These are phyloP conservation scores for Apoderus coryli DNA, from an alignment of 2,888 invertebrate species.

Conservation along the genomic window DNA sequence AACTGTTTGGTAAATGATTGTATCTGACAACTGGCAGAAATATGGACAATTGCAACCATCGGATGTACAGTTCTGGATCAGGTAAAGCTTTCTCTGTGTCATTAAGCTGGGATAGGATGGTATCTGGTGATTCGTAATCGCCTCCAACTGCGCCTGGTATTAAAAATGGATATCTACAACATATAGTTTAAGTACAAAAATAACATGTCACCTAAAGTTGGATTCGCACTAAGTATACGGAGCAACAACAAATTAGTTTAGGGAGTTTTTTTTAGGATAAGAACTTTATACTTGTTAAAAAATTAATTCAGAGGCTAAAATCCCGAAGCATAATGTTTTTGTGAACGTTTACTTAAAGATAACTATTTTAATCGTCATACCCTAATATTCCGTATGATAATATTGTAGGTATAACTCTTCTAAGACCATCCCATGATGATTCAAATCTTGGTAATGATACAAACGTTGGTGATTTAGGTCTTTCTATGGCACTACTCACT, in stretches of 20 bases:
- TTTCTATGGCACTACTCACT: slow-evolving; percentile 65
- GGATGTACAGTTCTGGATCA: slow-evolving; percentile 68
- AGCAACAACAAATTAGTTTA: no score
- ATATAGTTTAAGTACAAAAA: no score
- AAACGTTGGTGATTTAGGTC: slow-evolving; percentile 75
- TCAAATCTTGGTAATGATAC: slow-evolving; percentile 73
- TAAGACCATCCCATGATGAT: slow-evolving; percentile 66
- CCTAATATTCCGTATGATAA: slow-evolving; percentile 81
- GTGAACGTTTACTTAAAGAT: no score
- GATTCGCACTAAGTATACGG: no score
- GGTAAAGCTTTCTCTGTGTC: slow-evolving; percentile 42
- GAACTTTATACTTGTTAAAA: no score
- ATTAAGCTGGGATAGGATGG: slow-evolving; percentile 32
- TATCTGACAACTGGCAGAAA: slow-evolving; percentile 88
- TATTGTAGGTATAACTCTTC: slow-evolving; percentile 71
- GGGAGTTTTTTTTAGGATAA: no score
- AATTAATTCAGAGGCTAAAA: no score
- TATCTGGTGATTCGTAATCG: slow-evolving; percentile 51
- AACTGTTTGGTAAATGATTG: slow-evolving; percentile 78
- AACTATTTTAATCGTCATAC: no score
- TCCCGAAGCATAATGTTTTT: no score
- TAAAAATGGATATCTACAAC: slow-evolving; percentile 59
- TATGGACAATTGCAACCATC: slow-evolving; percentile 83
- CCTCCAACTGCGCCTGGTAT: slow-evolving; percentile 92
- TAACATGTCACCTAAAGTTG: no score